phyloP scores from a whole-genome alignment of 1,140 invertebrate species.

The Diorhabda elongata region DNA sequence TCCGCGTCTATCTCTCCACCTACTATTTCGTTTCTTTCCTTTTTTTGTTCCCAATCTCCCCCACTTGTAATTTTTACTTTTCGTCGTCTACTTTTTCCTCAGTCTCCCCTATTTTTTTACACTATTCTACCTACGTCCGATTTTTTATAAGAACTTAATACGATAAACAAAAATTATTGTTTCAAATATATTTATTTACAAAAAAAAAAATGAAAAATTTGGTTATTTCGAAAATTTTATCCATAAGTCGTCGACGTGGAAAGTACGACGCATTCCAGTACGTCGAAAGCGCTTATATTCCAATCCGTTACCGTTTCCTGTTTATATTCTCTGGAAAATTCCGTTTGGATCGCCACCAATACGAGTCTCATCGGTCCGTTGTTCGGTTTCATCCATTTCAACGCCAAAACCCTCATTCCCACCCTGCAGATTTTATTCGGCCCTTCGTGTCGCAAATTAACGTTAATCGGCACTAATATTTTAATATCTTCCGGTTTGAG shows the following conservation, averaged over 20 bases:
- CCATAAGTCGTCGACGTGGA: not conserved
- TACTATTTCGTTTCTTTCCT: no score
- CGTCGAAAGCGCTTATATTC: slow-evolving; percentile 42
- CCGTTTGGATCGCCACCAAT: slow-evolving; percentile 42
- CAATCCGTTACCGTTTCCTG: slow-evolving; percentile 35
- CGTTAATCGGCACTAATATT: slow-evolving; percentile 42
- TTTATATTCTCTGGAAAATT: slow-evolving; percentile 42
- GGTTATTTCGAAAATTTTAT: not conserved
- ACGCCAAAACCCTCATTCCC: slow-evolving; percentile 32
- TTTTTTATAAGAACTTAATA: no score
- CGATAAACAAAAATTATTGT: no score
- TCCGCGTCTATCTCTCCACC: no score
- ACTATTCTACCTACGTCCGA: no score
- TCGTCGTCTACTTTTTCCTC: no score
- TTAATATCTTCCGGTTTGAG: slow-evolving; percentile 43
- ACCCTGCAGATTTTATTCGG: slow-evolving; percentile 33
- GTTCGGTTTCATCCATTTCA: slow-evolving; percentile 39
- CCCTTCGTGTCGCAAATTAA: slow-evolving; percentile 30
- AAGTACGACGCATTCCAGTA: slow-evolving; percentile 42
- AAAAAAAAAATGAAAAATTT: not conserved
- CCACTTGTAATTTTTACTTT: no score
- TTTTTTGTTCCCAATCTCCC: no score
- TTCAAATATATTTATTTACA: not conserved
- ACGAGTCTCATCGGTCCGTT: slow-evolving; percentile 34
- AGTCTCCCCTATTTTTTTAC: no score